Evolutionary conservation across 2,888 invertebrate genomes (phyloP).

Genomic region (Noctua comes): DNA sequence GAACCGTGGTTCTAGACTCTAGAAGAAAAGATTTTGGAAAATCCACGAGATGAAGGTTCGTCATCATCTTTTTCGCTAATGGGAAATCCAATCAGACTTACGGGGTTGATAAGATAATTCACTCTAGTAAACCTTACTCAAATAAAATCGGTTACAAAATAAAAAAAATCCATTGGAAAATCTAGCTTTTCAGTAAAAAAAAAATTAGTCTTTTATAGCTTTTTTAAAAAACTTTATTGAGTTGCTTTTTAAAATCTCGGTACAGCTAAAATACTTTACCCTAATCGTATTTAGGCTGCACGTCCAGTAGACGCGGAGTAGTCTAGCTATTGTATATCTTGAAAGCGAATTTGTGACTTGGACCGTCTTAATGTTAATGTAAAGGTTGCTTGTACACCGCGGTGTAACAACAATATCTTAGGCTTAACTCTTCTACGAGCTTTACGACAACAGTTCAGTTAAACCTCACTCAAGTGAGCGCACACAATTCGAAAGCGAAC

Average conservation of each 20-base stretch:
- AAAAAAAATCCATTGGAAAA: not conserved
- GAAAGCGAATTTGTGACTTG: constrained; percentile 54
- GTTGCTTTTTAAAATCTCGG: not conserved
- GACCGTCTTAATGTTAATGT: constrained; percentile 28
- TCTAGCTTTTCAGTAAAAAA: not conserved
- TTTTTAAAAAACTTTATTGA: not conserved
- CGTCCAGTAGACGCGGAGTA: constrained; percentile 17
- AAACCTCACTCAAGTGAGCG: not conserved
- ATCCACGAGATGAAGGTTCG: not conserved
- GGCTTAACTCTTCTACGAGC: not conserved
- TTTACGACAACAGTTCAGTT: too few relatives aligned
- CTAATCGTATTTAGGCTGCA: constrained; percentile 38
- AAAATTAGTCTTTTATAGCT: not conserved
- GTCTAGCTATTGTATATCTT: constrained; percentile 48
- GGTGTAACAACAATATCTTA: constrained; percentile 22
- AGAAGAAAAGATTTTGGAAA: not conserved
- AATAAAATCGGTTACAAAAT: not conserved
- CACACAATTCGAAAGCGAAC: not conserved
- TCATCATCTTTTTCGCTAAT: not conserved
- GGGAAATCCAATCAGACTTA: not conserved
- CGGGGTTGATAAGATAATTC: not conserved
- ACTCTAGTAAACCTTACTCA: not conserved
- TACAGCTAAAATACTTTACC: not conserved
- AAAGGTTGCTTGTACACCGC: constrained; percentile 28
- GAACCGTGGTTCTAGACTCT: too few relatives aligned